These are phyloP conservation scores for Salvator merianae DNA, from an alignment of 2,113 vertebrate species.

Conservation along the genomic window DNA sequence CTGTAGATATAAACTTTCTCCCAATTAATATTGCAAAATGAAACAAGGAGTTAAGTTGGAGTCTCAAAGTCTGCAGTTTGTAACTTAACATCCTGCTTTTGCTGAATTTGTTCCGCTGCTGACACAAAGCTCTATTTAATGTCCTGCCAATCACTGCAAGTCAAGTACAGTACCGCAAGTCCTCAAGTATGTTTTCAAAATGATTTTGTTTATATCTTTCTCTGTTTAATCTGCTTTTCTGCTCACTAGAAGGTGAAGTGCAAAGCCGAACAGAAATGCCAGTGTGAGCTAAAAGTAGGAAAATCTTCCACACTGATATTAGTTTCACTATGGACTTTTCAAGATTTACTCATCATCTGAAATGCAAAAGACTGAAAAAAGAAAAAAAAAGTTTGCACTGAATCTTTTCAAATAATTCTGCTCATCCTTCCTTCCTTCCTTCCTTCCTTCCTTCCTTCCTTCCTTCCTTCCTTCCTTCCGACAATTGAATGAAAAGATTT, in stretches of 20 bases:
- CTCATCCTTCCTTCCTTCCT: no score
- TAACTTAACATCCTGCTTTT: constrained; percentile 75
- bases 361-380: not conserved
- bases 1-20: constrained; percentile 68
- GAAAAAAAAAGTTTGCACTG: no score
- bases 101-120: constrained; percentile 65
- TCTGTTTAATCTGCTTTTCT: constrained; percentile 55
- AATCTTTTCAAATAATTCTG: no score
- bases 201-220: constrained; percentile 58
- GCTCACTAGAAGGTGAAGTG: not conserved
- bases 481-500: not conserved
- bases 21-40: constrained; percentile 71
- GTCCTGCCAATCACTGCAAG: constrained; percentile 69
- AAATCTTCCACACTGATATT: constrained; percentile 24
- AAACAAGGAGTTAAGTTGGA: constrained; percentile 73
- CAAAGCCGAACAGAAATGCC: constrained; percentile 60
- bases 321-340: constrained; percentile 26
- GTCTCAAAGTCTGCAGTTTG: constrained; percentile 74
- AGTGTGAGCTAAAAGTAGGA: constrained; percentile 4
- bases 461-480: no score
- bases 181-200: constrained; percentile 60
- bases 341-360: constrained; percentile 23
- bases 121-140: constrained; percentile 77
- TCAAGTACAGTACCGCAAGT: constrained; percentile 68
- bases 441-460: no score